These are phyloP conservation scores for Sinonovacula constricta DNA, from an alignment of 1,140 invertebrate genomes.

Conservation along the genomic window DNA sequence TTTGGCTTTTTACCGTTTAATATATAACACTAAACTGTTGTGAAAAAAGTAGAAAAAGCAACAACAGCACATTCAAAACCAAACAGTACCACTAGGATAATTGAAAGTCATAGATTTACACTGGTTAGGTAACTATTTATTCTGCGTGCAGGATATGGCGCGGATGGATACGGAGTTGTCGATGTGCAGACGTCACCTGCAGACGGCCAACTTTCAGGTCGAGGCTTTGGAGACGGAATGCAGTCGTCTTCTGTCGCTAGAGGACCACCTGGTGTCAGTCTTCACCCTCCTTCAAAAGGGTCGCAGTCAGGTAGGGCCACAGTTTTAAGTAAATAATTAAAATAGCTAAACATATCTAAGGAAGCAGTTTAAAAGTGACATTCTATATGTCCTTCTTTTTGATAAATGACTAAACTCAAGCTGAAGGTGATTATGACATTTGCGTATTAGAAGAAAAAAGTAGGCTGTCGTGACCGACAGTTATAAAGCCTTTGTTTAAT, in stretches of 20 bases:
- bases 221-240: conserved; percentile 51
- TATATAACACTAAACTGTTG: too few relatives aligned
- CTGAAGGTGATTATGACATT: too few relatives aligned
- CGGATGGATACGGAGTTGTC: conserved; percentile 31
- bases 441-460: too few relatives aligned
- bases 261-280: conserved; percentile 48
- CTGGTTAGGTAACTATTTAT: neutral
- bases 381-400: too few relatives aligned
- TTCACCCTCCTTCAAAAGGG: conserved; percentile 46
- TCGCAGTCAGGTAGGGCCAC: conserved; percentile 24
- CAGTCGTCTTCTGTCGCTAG: conserved; percentile 42
- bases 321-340: too few relatives aligned
- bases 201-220: conserved; percentile 48
- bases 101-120: neutral
- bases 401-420: too few relatives aligned
- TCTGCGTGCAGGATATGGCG: conserved; percentile 12
- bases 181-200: conserved; percentile 47
- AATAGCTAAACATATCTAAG: too few relatives aligned
- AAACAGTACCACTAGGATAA: neutral
- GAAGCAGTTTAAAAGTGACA: too few relatives aligned
- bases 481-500: too few relatives aligned
- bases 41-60: too few relatives aligned
- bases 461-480: too few relatives aligned
- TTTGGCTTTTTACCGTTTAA: too few relatives aligned
- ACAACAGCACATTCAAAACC: neutral